Base-by-base conservation (phyloP, 2,888 invertebrate genomes). In the Dromius quadrimaculatus region DNA sequence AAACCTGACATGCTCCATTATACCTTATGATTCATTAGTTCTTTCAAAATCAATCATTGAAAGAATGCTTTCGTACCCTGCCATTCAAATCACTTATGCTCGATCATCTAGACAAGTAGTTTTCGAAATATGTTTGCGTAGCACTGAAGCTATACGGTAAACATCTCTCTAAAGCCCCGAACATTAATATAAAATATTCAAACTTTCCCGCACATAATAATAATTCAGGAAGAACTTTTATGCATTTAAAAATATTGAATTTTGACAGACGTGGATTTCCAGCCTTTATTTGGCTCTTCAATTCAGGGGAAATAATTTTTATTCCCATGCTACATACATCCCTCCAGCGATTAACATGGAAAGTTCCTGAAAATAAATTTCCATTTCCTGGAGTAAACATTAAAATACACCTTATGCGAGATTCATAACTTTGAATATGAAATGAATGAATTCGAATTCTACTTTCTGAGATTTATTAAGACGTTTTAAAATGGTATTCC, bases 231-330 rank as follows among this genome's bases (percentile, higher is more conserved):
- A 22, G 41, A 62, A 62, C 62, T 62, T 62, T 23, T 38, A 62
- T 62, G 41, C 41, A 62, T 62, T 28, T 41, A 41, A 62, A 62
- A 62, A 62, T 62, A 62, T 62, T 62, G 62, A 62, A 62, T 62
- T 41, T 20, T 41, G 22, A 59, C 59, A 36, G 32, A 59, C n/a
- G n/a, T n/a, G n/a, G n/a, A n/a, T n/a, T n/a, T n/a, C n/a, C n/a
- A n/a, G n/a, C n/a, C n/a, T n/a, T n/a, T n/a, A n/a, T n/a, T n/a
- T n/a, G n/a, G n/a, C n/a, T n/a, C n/a, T n/a, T n/a, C n/a, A n/a
- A n/a, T n/a, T n/a, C n/a, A n/a, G n/a, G n/a, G n/a, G n/a, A n/a
- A n/a, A n/a, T n/a, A n/a, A n/a, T n/a, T n/a, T n/a, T n/a, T n/a
- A 34, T 32, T 57, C 17, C 17, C 23, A 19, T 59, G 57, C 32